These are phyloP conservation scores for Xyrichtys novacula DNA, from an alignment of 2,797 vertebrate species.

Conservation along the genomic window DNA sequence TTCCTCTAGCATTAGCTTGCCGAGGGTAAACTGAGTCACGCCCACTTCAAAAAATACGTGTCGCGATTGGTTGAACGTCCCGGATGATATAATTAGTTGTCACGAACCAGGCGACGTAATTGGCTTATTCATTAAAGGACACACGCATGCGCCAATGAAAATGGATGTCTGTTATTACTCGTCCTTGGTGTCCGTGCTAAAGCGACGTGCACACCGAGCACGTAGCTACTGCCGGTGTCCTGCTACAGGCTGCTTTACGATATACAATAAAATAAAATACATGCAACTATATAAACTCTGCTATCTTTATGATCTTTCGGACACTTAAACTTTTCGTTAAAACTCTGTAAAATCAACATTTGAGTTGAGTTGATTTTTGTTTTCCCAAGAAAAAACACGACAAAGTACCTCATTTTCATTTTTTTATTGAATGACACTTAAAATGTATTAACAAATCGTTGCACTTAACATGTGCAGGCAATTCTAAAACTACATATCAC, in stretches of 20 bases:
- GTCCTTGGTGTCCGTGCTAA: neutral
- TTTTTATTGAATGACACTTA: constrained; percentile 88
- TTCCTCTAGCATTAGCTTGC: constrained; percentile 74
- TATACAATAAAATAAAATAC: too few relatives aligned
- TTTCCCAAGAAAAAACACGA: neutral
- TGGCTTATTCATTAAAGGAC: constrained; percentile 45
- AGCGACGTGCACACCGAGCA: constrained; percentile 48
- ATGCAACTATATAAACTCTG: too few relatives aligned
- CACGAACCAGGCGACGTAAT: neutral
- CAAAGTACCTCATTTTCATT: neutral
- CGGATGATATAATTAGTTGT: fast-evolving
- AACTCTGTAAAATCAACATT: too few relatives aligned
- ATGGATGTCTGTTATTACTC: too few relatives aligned
- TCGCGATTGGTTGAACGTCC: constrained; percentile 59
- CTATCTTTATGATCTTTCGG: too few relatives aligned
- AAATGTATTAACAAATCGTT: constrained; percentile 82
- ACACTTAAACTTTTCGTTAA: too few relatives aligned
- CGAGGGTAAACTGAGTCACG: constrained; percentile 48
- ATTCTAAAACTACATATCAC: constrained; percentile 81
- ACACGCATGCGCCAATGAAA: constrained; percentile 36
- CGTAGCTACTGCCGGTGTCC: constrained; percentile 49
- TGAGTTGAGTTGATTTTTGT: too few relatives aligned
- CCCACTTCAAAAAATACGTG: constrained; percentile 44
- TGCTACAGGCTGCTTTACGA: too few relatives aligned
- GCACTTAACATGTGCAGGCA: constrained; percentile 79